Conservation (phyloP, 2,888 invertebrate genomes). For the Caenorhabditis zanzibari region DNA sequence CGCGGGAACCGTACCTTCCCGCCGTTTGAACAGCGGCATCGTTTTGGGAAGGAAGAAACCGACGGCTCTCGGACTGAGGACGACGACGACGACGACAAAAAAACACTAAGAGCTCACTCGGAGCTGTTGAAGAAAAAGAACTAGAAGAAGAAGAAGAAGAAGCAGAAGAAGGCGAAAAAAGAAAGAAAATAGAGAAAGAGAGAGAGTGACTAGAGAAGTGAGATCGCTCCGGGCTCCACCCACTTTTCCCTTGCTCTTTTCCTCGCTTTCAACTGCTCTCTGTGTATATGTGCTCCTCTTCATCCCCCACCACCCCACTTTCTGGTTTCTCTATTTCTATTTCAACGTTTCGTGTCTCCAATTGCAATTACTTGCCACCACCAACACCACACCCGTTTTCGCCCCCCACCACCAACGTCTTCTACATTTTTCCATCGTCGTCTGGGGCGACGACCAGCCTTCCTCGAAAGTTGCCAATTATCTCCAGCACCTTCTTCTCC, state of each 20-base stretch:
- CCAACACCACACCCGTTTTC: neutral
- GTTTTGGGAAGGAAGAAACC: neutral
- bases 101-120: constrained; percentile 53
- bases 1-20: constrained; percentile 60
- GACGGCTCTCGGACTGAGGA: constrained; percentile 17
- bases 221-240: constrained; percentile 19
- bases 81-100: constrained; percentile 32
- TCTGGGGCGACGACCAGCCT: constrained; percentile 20
- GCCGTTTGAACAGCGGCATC: constrained; percentile 75
- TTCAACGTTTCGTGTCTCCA: constrained; percentile 33
- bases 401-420: constrained; percentile 13
- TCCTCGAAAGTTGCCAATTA: constrained; percentile 15
- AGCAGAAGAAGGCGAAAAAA: constrained; percentile 9
- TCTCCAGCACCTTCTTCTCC: neutral
- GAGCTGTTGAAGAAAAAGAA: constrained; percentile 40
- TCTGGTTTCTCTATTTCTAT: constrained; percentile 13
- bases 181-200: constrained; percentile 47
- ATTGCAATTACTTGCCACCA: constrained; percentile 56
- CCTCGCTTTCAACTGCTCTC: constrained; percentile 30
- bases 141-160: constrained; percentile 25
- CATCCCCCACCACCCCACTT: too few relatives aligned
- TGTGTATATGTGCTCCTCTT: too few relatives aligned
- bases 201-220: neutral
- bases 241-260: constrained; percentile 44
- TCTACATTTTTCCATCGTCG: constrained; percentile 8